phyloP scores from a whole-genome alignment of 1,140 invertebrate species.

The Sitophilus oryzae region DNA sequence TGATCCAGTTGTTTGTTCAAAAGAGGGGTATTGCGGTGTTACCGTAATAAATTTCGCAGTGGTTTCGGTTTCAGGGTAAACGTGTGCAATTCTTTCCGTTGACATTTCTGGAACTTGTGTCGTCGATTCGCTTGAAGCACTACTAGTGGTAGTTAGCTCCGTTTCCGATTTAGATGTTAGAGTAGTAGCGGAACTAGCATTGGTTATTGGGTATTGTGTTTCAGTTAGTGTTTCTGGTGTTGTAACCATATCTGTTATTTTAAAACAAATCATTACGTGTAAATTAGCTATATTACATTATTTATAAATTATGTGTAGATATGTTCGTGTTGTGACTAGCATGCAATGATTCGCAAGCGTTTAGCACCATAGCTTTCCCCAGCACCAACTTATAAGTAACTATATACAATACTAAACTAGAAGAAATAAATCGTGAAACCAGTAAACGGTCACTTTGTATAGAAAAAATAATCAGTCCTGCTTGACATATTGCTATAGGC shows the following conservation, averaged over 20 bases:
- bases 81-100: constrained; percentile 38
- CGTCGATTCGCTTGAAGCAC: constrained; percentile 6
- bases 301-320: constrained; percentile 15
- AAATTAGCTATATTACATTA: constrained; percentile 30
- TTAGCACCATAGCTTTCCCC: constrained; percentile 19
- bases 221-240: constrained; percentile 43
- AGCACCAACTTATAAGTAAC: constrained; percentile 7
- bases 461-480: constrained; percentile 30
- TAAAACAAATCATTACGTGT: constrained; percentile 36
- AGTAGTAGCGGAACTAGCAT: constrained; percentile 32
- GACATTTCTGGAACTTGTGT: constrained; percentile 8
- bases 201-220: constrained; percentile 41
- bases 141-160: constrained; percentile 6
- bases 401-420: constrained; percentile 21
- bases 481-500: constrained; percentile 30
- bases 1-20: too few species aligned
- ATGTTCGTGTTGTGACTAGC: constrained; percentile 22
- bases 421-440: constrained; percentile 22
- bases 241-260: constrained; percentile 43
- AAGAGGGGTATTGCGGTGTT: constrained; percentile 40
- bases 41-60: constrained; percentile 47
- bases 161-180: constrained; percentile 33
- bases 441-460: constrained; percentile 28
- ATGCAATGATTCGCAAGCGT: constrained; percentile 26
- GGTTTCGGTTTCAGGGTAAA: constrained; percentile 39